Conservation (phyloP, 2,888 invertebrate genomes). For the Phyllotreta cruciferae region DNA sequence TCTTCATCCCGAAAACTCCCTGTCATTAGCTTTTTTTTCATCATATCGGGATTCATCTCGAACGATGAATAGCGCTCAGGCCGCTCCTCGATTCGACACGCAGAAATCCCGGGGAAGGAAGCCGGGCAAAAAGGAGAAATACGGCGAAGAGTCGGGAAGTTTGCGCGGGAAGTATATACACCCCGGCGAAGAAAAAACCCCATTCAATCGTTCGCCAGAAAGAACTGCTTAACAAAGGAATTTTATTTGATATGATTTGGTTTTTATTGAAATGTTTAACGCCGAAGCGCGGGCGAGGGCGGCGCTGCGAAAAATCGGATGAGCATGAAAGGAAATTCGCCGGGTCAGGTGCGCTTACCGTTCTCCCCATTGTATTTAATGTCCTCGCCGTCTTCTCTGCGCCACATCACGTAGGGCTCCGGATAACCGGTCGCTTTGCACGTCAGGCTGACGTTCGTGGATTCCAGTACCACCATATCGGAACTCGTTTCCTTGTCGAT, state of each 20-base stretch:
- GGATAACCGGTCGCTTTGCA: conserved; percentile 90
- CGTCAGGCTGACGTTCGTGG: conserved; percentile 84
- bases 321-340: background rate
- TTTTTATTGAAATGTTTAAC: conserved; percentile 28
- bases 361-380: conserved; percentile 89
- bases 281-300: conserved; percentile 1
- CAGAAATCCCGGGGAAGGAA: conserved; percentile 17
- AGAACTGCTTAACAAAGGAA: conserved; percentile 8
- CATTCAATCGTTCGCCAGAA: conserved; percentile 19
- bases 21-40: too few relatives aligned
- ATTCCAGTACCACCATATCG: conserved; percentile 90
- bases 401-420: conserved; percentile 92
- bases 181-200: conserved; percentile 15
- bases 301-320: background rate
- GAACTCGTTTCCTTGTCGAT: conserved; percentile 89
- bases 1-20: too few relatives aligned
- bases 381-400: conserved; percentile 86
- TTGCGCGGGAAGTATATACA: conserved; percentile 18
- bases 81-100: conserved; percentile 20
- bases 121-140: conserved; percentile 14
- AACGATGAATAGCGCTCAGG: too few relatives aligned
- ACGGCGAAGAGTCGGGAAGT: conserved; percentile 26
- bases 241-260: conserved; percentile 31
- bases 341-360: conserved; percentile 65
- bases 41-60: too few relatives aligned